phyloP scores from a whole-genome alignment of 2,113 vertebrate genomes.

The Addax nasomaculatus region DNA sequence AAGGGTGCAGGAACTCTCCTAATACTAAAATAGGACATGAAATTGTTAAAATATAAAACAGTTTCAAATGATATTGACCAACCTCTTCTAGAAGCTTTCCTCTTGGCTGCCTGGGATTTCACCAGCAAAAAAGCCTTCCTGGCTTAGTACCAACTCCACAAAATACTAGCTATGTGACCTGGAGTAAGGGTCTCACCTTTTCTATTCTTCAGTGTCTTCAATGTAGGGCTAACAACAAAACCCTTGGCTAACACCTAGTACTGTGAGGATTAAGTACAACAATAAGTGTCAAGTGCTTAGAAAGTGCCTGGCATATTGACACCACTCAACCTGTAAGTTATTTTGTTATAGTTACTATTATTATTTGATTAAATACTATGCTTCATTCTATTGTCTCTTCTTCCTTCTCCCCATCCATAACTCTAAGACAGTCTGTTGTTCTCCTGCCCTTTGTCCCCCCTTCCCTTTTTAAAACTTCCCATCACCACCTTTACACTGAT shows the following conservation, averaged over 20 bases:
- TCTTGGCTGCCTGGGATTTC: neutral
- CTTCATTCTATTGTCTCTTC: neutral
- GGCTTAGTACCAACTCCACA: neutral
- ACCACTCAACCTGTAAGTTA: neutral
- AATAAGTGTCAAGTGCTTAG: neutral
- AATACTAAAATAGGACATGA: conserved; percentile 81
- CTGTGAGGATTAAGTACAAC: neutral
- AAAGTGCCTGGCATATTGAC: neutral
- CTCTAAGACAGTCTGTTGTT: neutral
- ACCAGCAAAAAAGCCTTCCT: neutral
- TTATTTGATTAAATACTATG: neutral
- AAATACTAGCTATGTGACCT: neutral
- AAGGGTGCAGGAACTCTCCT: conserved; percentile 96
- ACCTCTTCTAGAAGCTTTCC: neutral
- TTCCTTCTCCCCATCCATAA: neutral
- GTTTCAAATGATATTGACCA: neutral
- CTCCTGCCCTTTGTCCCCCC: neutral
- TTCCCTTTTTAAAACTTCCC: neutral
- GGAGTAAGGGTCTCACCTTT: neutral
- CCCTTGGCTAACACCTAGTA: neutral
- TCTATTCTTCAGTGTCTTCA: neutral
- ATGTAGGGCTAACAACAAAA: neutral
- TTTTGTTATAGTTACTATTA: neutral
- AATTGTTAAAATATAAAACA: neutral
- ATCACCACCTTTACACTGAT: neutral